Percentiles rank a stretch among this genome's conserved stretches.
phyloP scores from a whole-genome alignment of 2,888 invertebrate genomes.

The Agonopterix subpropinquella region DNA sequence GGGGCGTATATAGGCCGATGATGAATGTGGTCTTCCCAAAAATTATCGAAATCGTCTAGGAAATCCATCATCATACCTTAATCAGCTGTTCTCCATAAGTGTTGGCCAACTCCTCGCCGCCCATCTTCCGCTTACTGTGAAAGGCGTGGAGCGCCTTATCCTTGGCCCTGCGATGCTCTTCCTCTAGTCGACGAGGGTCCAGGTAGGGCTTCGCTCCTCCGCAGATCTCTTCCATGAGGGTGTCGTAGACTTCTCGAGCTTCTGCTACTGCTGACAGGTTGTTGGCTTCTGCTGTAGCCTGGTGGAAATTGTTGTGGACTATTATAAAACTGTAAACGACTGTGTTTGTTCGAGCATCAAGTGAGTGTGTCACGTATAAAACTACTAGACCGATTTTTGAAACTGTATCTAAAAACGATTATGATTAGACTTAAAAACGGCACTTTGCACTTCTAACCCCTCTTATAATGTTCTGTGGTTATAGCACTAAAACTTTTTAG shows the following conservation, averaged over 20 bases:
- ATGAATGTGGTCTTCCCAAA: too few relatives aligned
- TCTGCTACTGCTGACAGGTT: conserved; percentile 96
- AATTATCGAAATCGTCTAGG: neutral
- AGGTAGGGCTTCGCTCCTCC: conserved; percentile 96
- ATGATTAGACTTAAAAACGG: too few relatives aligned
- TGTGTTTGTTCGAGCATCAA: too few relatives aligned
- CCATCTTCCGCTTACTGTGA: conserved; percentile 95
- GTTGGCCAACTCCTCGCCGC: conserved; percentile 93
- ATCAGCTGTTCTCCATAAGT: conserved; percentile 86
- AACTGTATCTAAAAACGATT: too few relatives aligned
- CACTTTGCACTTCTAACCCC: too few relatives aligned
- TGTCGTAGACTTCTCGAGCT: conserved; percentile 92
- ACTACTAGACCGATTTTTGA: too few relatives aligned
- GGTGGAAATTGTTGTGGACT: neutral
- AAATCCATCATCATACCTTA: conserved; percentile 60
- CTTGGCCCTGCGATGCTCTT: conserved; percentile 87
- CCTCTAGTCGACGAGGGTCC: conserved; percentile 85
- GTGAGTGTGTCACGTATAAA: too few relatives aligned
- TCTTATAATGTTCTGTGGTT: too few relatives aligned
- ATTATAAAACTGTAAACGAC: too few relatives aligned
- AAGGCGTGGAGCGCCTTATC: conserved; percentile 85
- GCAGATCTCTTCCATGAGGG: conserved; percentile 95
- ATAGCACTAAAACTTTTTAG: too few relatives aligned
- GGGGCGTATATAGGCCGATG: too few relatives aligned
- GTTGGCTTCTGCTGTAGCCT: conserved; percentile 99